phyloP scores from a whole-genome alignment of 2,888 invertebrate genomes.

The Lycocerus yunnanus region DNA sequence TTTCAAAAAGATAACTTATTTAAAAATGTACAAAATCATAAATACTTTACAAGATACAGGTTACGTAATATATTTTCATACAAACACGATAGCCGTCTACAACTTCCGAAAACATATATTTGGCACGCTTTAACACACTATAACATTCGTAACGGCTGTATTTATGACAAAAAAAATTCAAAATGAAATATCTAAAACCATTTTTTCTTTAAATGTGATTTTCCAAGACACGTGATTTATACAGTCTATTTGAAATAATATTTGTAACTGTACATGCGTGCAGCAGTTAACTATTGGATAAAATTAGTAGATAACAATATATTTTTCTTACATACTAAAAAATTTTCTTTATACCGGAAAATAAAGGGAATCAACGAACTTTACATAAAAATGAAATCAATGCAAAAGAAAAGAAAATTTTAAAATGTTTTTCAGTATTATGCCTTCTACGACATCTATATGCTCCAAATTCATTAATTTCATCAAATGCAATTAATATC shows the following conservation, averaged over 20 bases:
- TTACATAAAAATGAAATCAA: background rate
- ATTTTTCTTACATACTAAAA: background rate
- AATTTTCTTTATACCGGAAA: background rate
- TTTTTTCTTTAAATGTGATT: background rate
- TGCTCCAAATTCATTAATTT: no score
- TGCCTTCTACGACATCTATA: no score
- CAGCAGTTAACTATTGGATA: background rate
- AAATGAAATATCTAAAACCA: background rate
- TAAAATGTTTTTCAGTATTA: no score
- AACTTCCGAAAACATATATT: conserved; percentile 21
- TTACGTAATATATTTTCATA: background rate
- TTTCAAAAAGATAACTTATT: background rate
- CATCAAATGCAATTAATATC: no score
- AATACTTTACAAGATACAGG: background rate
- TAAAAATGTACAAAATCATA: background rate
- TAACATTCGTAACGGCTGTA: conserved; percentile 22
- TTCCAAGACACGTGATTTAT: background rate
- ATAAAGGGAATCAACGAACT: background rate
- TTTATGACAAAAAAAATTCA: conserved; percentile 11
- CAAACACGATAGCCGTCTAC: conserved; percentile 23
- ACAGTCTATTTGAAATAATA: background rate
- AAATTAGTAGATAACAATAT: background rate
- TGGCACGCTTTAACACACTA: conserved; percentile 24
- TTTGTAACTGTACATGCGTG: background rate
- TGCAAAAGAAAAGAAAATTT: background rate